Base-by-base conservation (phyloP, 2,113 vertebrate species). In the Prietella phreatophila region DNA sequence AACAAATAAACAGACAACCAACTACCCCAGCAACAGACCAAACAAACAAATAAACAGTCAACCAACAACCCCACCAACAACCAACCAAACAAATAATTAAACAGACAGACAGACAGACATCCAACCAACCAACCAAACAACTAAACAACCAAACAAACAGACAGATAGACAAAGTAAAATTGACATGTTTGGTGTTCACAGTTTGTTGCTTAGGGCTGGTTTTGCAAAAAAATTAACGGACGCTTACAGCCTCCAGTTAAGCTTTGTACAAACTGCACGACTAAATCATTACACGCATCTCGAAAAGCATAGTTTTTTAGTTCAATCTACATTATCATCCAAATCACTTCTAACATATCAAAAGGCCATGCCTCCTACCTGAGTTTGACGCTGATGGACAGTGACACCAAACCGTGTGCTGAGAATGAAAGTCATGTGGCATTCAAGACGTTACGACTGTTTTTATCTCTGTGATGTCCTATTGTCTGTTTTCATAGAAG, bases 11-110 rank as follows among this genome's bases (percentile, higher is more conserved):
- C 65, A 69, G 0, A 4, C n/a, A 69, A 69, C 1, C 14, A 69
- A 69, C 17, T 13, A 30, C 0, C 0, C 4, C 11, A 1, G 1
- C 25, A 63, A 8, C 0, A 27, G 13, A 3, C 0, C 63, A 69
- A 33, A 0, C 30, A 33, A 1, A 14, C 30, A 69, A 1, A 33
- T 15, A 67, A 13, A 14, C 0, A 30, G n/a, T 14, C 63, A 30
- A 5, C 0, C 1, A 30, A 14, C 27, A 0, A 67, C 5, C 5
- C 42, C 5, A 42, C 42, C 5, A 6, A 42, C 42, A n/a, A 61
- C 22, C 11, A 67, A n/a, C 1, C 13, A 30, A 30, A 67, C 9
- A 65, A 3, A 27, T 4, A 65, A 11, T n/a, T n/a, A n/a, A n/a
- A n/a, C n/a, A n/a, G n/a, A n/a, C n/a, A n/a, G n/a, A n/a, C n/a